A percentile compares a stretch with the other conserved stretches of the same genome.
Evolutionary conservation across 1,140 invertebrate genomes (phyloP).

Genomic region (Atta colombica): DNA sequence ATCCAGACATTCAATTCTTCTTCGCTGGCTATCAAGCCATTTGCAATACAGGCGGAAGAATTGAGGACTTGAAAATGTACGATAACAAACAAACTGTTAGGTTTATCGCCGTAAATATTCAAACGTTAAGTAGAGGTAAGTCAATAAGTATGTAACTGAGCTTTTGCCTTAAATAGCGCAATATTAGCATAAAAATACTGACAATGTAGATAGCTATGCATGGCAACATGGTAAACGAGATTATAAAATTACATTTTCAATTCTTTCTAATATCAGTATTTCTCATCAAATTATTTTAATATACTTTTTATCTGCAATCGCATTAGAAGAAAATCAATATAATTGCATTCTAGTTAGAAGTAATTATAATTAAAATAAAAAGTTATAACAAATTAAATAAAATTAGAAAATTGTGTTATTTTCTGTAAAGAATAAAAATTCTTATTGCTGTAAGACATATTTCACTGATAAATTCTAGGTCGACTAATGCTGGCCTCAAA

Average conservation of each 20-base stretch:
- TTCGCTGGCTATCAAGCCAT: constrained; percentile 84
- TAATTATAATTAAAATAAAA: constrained; percentile 7
- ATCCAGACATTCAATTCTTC: constrained; percentile 85
- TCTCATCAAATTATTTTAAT: not conserved
- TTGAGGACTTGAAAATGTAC: constrained; percentile 65
- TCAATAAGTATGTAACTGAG: not conserved
- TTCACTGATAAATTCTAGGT: constrained; percentile 84
- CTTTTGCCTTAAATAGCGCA: not conserved
- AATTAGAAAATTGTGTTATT: not conserved
- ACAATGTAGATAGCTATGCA: not conserved
- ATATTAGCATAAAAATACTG: not conserved
- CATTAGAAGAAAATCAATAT: not conserved
- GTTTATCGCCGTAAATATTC: constrained; percentile 89
- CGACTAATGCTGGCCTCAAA: constrained; percentile 82
- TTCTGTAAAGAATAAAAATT: not conserved
- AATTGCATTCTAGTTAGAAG: not conserved
- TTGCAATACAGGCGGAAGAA: constrained; percentile 80
- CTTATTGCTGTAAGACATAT: not conserved
- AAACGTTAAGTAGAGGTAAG: constrained; percentile 92
- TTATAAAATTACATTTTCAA: not conserved
- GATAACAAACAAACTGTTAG: constrained; percentile 75
- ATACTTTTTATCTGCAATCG: not conserved
- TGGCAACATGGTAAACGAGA: not conserved
- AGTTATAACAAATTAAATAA: constrained; percentile 2
- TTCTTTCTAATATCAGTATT: not conserved